Evolutionary conservation across 2,797 vertebrate genomes (phyloP).

Genomic region (Ptychobarbus kaznakovi): DNA sequence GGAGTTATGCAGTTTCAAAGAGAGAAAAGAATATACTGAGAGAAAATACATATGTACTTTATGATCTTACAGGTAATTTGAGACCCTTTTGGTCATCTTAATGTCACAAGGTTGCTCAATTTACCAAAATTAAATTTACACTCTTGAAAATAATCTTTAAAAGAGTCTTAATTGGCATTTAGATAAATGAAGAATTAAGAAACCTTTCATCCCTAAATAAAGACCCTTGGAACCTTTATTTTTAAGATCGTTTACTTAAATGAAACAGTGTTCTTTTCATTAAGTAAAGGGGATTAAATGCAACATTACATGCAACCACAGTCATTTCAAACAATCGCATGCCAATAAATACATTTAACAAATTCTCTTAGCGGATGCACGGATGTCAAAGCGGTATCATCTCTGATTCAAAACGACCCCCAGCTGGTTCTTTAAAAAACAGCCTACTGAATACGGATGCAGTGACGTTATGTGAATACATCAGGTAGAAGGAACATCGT

Average conservation of each 20-base stretch:
- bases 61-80: no score
- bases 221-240: no score
- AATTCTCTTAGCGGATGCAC: not conserved
- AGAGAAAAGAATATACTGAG: not conserved
- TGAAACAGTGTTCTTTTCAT: no score
- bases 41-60: not conserved
- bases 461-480: slow-evolving; percentile 62
- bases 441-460: slow-evolving; percentile 29
- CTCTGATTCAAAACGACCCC: slow-evolving; percentile 50
- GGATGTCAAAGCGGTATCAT: slow-evolving; percentile 20
- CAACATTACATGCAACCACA: not conserved
- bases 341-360: not conserved
- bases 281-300: no score
- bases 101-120: not conserved
- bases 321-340: not conserved
- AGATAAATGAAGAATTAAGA: not conserved
- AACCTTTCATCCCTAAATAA: not conserved
- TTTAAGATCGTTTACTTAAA: no score
- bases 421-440: slow-evolving; percentile 44
- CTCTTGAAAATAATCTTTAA: not conserved
- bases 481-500: slow-evolving; percentile 45
- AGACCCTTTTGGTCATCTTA: not conserved
- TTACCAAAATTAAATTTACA: not conserved
- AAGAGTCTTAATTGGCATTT: not conserved
- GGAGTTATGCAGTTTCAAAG: not conserved